Percentiles rank a stretch among this genome's conserved stretches.
phyloP scores from a whole-genome alignment of 2,888 invertebrate species.

The Drosophila parthenogenetica region DNA sequence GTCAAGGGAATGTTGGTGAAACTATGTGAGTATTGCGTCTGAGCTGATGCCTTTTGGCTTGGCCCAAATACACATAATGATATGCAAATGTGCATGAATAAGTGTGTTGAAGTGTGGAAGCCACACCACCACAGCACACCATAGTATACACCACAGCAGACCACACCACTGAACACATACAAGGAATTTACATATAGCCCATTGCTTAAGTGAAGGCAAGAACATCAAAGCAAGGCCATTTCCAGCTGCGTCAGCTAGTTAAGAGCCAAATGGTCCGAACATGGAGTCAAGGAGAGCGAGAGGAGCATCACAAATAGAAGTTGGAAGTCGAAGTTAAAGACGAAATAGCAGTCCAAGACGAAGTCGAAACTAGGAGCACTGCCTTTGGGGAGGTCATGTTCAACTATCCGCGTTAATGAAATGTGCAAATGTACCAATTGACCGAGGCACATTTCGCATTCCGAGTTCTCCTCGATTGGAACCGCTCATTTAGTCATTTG shows the following conservation, averaged over 20 bases:
- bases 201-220: constrained; percentile 42
- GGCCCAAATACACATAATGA: constrained; percentile 69
- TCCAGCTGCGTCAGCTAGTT: constrained; percentile 74
- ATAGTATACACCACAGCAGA: not conserved
- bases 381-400: constrained; percentile 46
- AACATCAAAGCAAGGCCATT: constrained; percentile 69
- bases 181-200: constrained; percentile 54
- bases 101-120: constrained; percentile 68
- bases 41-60: constrained; percentile 39
- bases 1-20: constrained; percentile 15
- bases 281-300: too few species aligned
- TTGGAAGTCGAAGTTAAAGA: not conserved
- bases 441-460: constrained; percentile 68
- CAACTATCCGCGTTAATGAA: constrained; percentile 70
- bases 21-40: constrained; percentile 45
- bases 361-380: constrained; percentile 12
- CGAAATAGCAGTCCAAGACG: too few species aligned
- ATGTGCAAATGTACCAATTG: constrained; percentile 79
- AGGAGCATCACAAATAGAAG: not conserved
- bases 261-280: constrained; percentile 38
- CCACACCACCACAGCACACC: constrained; percentile 29
- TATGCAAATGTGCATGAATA: constrained; percentile 79
- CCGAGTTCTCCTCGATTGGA: constrained; percentile 28
- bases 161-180: constrained; percentile 4
- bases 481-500: constrained; percentile 78